Evolutionary conservation across 2,888 invertebrate species (phyloP).

Genomic region (Deroplatys truncata): DNA sequence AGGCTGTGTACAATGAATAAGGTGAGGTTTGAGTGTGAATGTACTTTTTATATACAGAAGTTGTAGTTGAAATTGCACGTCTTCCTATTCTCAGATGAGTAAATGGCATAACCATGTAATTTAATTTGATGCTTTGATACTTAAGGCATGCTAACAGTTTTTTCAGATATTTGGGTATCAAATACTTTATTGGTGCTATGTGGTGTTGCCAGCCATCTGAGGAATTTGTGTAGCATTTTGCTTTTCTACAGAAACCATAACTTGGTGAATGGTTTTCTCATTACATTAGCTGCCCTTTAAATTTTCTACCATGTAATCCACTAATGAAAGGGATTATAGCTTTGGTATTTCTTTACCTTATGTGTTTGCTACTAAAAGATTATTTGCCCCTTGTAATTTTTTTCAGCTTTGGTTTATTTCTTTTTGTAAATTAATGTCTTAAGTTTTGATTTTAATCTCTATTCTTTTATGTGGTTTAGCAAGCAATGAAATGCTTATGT

Average conservation of each 20-base stretch:
- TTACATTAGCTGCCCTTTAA: neutral
- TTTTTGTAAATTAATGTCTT: neutral
- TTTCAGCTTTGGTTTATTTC: neutral
- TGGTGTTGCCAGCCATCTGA: neutral
- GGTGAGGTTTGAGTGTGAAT: slow-evolving; percentile 19
- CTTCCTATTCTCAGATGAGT: neutral
- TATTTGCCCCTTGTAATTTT: neutral
- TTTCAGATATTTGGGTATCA: neutral
- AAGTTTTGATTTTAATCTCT: neutral
- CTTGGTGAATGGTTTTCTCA: neutral
- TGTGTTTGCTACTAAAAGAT: neutral
- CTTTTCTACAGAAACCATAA: neutral
- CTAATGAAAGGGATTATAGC: neutral
- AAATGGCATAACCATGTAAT: neutral
- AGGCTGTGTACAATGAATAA: slow-evolving; percentile 31
- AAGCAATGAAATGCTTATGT: neutral
- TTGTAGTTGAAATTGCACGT: neutral
- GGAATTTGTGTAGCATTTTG: neutral
- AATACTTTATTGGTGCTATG: neutral
- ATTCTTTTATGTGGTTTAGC: neutral
- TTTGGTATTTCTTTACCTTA: neutral
- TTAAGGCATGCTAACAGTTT: neutral
- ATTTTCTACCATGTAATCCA: neutral
- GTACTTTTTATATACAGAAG: neutral
- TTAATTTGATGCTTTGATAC: neutral